These are phyloP conservation scores for Cosmia trapezina DNA, from an alignment of 2,888 invertebrate genomes.

Conservation along the genomic window DNA sequence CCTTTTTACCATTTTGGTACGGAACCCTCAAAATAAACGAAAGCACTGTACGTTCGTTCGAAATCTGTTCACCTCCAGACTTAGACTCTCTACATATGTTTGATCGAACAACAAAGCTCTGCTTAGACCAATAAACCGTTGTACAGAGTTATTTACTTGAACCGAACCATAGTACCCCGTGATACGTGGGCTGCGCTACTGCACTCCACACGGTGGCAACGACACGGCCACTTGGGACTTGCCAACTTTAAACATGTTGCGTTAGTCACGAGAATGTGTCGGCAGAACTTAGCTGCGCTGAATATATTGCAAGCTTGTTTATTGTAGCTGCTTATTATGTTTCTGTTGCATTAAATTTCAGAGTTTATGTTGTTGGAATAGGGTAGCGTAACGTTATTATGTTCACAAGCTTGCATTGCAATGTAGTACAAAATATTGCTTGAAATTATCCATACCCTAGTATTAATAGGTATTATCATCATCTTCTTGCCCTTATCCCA, in stretches of 20 bases:
- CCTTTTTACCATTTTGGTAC: too few species aligned
- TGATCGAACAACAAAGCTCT: not conserved
- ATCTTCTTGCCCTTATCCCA: too few species aligned
- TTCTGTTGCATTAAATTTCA: conserved; percentile 47
- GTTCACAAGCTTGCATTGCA: not conserved
- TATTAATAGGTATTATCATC: too few species aligned
- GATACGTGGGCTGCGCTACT: conserved; percentile 39
- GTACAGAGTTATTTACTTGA: conserved; percentile 37
- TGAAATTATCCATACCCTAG: not conserved
- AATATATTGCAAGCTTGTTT: conserved; percentile 61
- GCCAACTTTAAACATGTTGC: conserved; percentile 73
- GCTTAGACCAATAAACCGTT: conserved; percentile 11
- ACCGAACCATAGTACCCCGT: not conserved
- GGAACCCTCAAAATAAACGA: too few species aligned
- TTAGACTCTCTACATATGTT: not conserved
- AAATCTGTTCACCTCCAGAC: not conserved
- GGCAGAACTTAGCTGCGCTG: conserved; percentile 59
- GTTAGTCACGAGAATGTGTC: conserved; percentile 64
- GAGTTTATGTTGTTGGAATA: conserved; percentile 31
- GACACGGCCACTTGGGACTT: conserved; percentile 73
- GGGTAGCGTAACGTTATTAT: conserved; percentile 4
- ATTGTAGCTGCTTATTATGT: conserved; percentile 43
- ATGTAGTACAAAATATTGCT: not conserved
- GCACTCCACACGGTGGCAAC: conserved; percentile 51
- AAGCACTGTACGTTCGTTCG: too few species aligned